Conservation (phyloP, 1,140 invertebrate genomes). For the Araneus ventricosus region DNA sequence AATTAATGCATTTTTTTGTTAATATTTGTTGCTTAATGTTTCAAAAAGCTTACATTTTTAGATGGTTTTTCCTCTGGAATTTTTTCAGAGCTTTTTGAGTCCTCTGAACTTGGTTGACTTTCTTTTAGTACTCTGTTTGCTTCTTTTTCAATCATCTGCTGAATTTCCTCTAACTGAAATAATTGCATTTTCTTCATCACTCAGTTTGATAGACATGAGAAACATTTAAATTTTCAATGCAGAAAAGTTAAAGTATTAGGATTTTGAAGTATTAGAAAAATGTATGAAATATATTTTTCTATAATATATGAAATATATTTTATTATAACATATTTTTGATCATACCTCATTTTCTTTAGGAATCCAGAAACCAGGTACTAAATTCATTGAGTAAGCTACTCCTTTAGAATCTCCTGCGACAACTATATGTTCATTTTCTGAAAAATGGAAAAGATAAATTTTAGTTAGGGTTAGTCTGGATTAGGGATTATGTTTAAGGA, state of each 20-base stretch:
- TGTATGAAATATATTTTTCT: no score
- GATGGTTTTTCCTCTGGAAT: not conserved
- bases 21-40: not conserved
- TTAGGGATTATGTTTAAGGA: no score
- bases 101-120: not conserved
- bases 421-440: constrained; percentile 39
- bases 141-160: not conserved
- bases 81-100: not conserved
- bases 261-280: no score
- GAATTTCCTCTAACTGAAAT: not conserved
- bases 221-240: no score
- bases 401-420: constrained; percentile 57
- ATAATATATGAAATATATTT: not conserved
- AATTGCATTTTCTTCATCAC: not conserved
- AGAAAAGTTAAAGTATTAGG: no score
- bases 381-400: constrained; percentile 36
- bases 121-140: not conserved
- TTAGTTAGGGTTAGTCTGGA: no score
- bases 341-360: constrained; percentile 57
- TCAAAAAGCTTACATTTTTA: not conserved
- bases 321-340: not conserved
- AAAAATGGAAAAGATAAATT: not conserved
- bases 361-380: constrained; percentile 19
- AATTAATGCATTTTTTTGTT: no score
- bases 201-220: no score